Evolutionary conservation across 2,888 invertebrate genomes (phyloP), one percentile per base, ranked within the genome.

Genomic region (Mesorhabditis belari): DNA sequence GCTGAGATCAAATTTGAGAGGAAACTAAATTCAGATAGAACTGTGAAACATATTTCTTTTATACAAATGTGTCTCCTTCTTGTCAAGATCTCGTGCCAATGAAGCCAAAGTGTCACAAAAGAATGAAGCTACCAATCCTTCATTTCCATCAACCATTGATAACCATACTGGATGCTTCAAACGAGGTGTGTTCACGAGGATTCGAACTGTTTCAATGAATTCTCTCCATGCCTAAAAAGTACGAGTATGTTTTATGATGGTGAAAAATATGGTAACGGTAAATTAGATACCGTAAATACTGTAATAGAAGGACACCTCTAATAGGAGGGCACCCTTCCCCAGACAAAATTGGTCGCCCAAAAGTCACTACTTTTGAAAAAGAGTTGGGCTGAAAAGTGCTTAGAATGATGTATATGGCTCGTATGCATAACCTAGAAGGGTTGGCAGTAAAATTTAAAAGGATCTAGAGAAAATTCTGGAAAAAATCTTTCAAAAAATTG

Each of bases 1-100:
- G 76, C 66, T 2, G 77, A 71, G 12, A 77, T 64, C 26, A 76
- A 57, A 19, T 74, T 77, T 3, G 77, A 77, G 3, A 77, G 60
- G 55, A 77, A 77, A 58, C 77, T 77, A 59, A 54, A 75, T 62
- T 49, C 27, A 9, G 44, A n/a, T 35, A n/a, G 44, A 17, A 35
- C 35, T 35, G 19, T 44, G 12, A 62, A 49, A 29, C 21, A 35
- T 12, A 23, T 55, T 5, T 21, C 35, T 28, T 57, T 65, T 74
- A 65, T 50, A 77, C 77, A 69, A 77, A 58, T 75, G 74, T 9
- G 72, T 66, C 21, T 73, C 65, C 49, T 77, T 77, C 17, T 69
- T 69, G 61, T 77, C 75, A 49, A 69, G 64, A 24, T 58, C 52
- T 6, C 58, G 51, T n/a, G 71, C 65, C 23, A 76, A 60, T 54